Evolutionary conservation across 1,140 invertebrate genomes (phyloP).

Genomic region (Lasioglossum albipes): DNA sequence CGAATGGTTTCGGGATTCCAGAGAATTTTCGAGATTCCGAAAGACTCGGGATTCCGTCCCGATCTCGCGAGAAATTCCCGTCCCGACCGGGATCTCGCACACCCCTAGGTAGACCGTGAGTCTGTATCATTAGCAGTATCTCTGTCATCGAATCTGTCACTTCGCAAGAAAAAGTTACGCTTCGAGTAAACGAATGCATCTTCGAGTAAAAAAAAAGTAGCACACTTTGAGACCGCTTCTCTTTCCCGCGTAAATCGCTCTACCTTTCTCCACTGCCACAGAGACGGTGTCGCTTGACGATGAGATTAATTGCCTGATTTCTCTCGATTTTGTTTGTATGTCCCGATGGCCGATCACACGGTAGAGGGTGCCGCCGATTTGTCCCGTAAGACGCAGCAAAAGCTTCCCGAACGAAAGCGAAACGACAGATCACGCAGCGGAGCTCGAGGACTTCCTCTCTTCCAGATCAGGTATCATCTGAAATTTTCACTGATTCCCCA

Average conservation of each 20-base stretch:
- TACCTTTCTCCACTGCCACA: neutral
- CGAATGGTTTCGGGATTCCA: no score
- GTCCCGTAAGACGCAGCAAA: constrained; percentile 72
- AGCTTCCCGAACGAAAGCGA: constrained; percentile 74
- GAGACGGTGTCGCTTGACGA: neutral
- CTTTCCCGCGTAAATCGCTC: neutral
- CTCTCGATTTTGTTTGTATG: constrained; percentile 45
- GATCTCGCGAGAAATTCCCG: no score
- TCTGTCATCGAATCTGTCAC: neutral
- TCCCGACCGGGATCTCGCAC: no score
- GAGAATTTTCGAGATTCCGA: no score
- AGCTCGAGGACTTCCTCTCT: constrained; percentile 71
- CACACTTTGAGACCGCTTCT: constrained; percentile 12
- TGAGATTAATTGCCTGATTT: constrained; percentile 50
- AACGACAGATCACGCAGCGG: constrained; percentile 66
- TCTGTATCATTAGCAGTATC: neutral
- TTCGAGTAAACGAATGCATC: neutral
- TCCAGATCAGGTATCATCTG: constrained; percentile 69
- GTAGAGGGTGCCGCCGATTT: constrained; percentile 71
- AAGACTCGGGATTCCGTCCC: no score
- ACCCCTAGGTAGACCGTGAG: no score
- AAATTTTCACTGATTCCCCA: neutral
- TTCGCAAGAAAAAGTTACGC: neutral
- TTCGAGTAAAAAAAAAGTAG: neutral
- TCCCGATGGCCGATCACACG: constrained; percentile 37